Percentiles rank a stretch among this genome's conserved stretches.
These are phyloP conservation scores for Drosophila repletoides DNA, from an alignment of 1,140 invertebrate species.

Conservation along the genomic window DNA sequence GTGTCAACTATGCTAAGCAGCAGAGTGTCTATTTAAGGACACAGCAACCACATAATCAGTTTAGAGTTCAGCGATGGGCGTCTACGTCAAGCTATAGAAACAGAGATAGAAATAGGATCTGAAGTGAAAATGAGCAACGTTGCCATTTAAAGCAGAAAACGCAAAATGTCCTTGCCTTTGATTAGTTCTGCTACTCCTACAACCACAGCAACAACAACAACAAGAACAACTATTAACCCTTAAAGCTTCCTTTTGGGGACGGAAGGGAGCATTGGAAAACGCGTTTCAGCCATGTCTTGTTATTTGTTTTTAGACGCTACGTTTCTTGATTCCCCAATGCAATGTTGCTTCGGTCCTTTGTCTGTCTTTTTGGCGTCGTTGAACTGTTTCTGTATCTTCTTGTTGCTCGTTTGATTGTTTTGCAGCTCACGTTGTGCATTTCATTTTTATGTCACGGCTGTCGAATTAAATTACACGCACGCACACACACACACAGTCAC, in stretches of 20 bases:
- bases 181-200: constrained; percentile 50
- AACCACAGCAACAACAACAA: constrained; percentile 12
- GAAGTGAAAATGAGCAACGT: constrained; percentile 37
- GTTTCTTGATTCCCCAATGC: constrained; percentile 22
- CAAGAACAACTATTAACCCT: constrained; percentile 24
- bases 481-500: constrained; percentile 10
- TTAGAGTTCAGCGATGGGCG: constrained; percentile 12
- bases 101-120: not conserved
- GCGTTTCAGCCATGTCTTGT: not conserved
- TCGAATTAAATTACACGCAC: constrained; percentile 73
- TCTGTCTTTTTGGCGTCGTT: not conserved
- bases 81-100: constrained; percentile 11
- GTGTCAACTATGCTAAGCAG: not conserved
- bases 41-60: constrained; percentile 34
- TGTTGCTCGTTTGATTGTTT: constrained; percentile 48
- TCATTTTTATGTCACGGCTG: constrained; percentile 70
- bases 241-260: not conserved
- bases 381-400: not conserved
- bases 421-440: constrained; percentile 74
- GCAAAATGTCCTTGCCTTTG: constrained; percentile 51
- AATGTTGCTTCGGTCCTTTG: constrained; percentile 8
- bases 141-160: constrained; percentile 12
- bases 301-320: constrained; percentile 1
- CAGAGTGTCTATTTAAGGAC: constrained; percentile 44
- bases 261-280: not conserved